phyloP scores from a whole-genome alignment of 2,888 invertebrate genomes.

The Nephrotoma appendiculata region DNA sequence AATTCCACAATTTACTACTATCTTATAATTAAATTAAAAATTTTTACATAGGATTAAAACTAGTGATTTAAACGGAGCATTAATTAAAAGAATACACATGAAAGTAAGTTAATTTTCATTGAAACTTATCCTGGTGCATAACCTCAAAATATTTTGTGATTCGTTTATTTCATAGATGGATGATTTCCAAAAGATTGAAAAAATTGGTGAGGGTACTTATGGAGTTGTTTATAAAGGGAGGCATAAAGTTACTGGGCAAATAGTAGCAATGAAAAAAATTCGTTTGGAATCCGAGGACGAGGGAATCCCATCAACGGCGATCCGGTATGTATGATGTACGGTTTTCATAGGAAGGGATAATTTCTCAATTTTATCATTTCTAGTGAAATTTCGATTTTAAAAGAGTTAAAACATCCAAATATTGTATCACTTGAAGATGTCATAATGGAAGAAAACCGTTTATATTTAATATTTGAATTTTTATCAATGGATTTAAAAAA shows the following conservation, averaged over 20 bases:
- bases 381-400: slow-evolving; percentile 87
- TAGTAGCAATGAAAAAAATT: slow-evolving; percentile 96
- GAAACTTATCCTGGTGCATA: neutral
- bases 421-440: slow-evolving; percentile 92
- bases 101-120: neutral
- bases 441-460: slow-evolving; percentile 81
- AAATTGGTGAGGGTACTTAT: slow-evolving; percentile 97
- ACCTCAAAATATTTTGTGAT: neutral
- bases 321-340: slow-evolving; percentile 37
- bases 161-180: slow-evolving; percentile 44
- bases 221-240: slow-evolving; percentile 96
- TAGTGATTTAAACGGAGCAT: neutral
- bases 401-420: slow-evolving; percentile 88
- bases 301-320: slow-evolving; percentile 95
- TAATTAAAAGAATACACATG: neutral
- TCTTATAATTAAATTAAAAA: neutral
- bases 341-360: neutral
- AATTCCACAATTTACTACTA: too few species aligned
- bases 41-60: neutral
- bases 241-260: slow-evolving; percentile 71
- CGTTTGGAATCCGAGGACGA: slow-evolving; percentile 91
- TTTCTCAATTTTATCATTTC: slow-evolving; percentile 15
- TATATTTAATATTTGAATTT: slow-evolving; percentile 94
- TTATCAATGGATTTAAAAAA: slow-evolving; percentile 94
- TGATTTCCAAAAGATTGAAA: slow-evolving; percentile 88